Evolutionary conservation across 2,888 invertebrate species (phyloP), one percentile per base, ranked within the genome.

Genomic region (Tipula confusa): DNA sequence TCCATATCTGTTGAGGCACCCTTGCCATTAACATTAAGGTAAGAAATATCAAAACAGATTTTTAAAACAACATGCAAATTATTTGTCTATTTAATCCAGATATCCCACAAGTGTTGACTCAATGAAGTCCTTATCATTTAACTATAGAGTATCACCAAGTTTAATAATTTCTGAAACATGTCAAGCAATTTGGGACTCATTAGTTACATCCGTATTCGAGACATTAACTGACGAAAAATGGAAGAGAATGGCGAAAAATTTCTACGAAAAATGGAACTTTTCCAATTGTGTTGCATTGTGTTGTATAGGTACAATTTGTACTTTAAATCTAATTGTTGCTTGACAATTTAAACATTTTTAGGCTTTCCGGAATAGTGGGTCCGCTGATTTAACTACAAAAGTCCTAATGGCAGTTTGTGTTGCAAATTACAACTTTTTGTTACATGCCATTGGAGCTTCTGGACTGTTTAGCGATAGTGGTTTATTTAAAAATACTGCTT

Each of bases 401-500:
- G n/a, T n/a, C n/a, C n/a, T n/a, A n/a, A n/a, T n/a, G n/a, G n/a
- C n/a, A n/a, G n/a, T n/a, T n/a, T n/a, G n/a, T n/a, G n/a, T n/a
- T n/a, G n/a, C n/a, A n/a, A 38, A 36, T 82, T 84, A 82, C 33
- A 79, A 83, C 4, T 84, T 84, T 33, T 79, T 83, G 33, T 79
- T 84, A 29, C 82, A 82, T 11, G 83, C 84, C 24, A 82, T n/a
- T n/a, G n/a, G n/a, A n/a, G n/a, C 84, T 43, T 79, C 82, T 4
- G 82, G 36, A 4, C 31, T 3, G 6, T 31, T 31, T 31, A 31
- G 31, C 6, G 31, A 31, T 7, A 31, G 31, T 31, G 31, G 31
- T 3, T 3, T 84, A 64, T 79, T 84, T 82, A 83, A 82, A 64
- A 81, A 83, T 36, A 85, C 82, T 83, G 29, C 36, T 15, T 85